A percentile compares a stretch with the other conserved stretches of the same genome.
These are phyloP conservation scores for Phainopepla nitens DNA, from an alignment of 2,113 vertebrate species.

Conservation along the genomic window DNA sequence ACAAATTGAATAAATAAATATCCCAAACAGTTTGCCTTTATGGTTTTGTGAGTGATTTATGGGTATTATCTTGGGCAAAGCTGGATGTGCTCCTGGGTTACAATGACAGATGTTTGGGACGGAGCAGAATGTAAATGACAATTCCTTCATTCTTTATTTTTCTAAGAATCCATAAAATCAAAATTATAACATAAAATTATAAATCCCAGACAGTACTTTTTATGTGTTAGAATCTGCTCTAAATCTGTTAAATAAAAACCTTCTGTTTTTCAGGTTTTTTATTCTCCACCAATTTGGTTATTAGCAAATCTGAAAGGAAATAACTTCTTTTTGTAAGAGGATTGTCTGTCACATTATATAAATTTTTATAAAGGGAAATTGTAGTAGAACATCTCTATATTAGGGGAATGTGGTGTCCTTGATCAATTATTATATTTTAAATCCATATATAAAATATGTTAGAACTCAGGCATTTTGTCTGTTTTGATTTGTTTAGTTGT, in stretches of 20 bases:
- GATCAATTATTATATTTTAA: not conserved
- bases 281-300: not conserved
- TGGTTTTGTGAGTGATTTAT: not conserved
- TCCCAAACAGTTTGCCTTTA: not conserved
- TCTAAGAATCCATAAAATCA: not conserved
- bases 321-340: not conserved
- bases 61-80: not conserved
- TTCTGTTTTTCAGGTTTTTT: not conserved
- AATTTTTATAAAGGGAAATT: not conserved
- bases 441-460: not conserved
- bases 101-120: not conserved
- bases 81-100: not conserved
- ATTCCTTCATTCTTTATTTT: not conserved
- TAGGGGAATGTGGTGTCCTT: not conserved
- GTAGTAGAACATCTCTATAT: not conserved
- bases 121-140: not conserved
- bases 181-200: not conserved
- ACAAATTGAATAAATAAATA: not conserved
- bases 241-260: not conserved
- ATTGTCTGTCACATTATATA: not conserved
- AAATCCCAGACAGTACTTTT: not conserved
- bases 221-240: not conserved
- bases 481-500: not conserved
- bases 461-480: not conserved
- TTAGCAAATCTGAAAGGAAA: not conserved